Percentiles rank a stretch among this genome's conserved stretches.
Conservation (phyloP, 2,888 invertebrate species). For the Neoitamus cyanurus region DNA sequence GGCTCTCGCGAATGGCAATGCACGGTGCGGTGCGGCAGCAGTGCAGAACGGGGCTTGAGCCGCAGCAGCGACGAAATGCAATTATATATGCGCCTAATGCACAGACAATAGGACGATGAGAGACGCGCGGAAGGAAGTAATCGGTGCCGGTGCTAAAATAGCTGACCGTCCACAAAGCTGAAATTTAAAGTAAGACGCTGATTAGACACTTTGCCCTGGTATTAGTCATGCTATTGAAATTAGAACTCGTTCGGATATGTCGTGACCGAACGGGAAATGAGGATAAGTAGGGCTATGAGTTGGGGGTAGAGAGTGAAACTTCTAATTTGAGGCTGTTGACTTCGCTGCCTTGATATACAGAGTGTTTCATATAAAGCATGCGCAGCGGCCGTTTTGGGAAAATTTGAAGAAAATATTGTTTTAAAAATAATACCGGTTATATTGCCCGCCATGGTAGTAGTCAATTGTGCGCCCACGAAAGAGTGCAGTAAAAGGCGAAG, state of each 20-base stretch:
- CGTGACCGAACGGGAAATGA: not conserved
- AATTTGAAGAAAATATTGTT: no score
- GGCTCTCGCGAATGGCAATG: not conserved
- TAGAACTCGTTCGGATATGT: not conserved
- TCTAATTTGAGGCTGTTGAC: not conserved
- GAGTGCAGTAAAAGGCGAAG: no score
- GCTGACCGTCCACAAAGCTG: not conserved
- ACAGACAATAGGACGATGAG: not conserved
- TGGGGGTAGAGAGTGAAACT: not conserved
- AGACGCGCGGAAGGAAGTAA: not conserved
- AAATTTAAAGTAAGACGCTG: slow-evolving; percentile 10
- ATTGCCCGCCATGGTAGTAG: no score
- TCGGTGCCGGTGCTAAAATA: not conserved
- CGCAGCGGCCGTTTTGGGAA: no score
- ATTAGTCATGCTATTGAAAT: slow-evolving; percentile 16
- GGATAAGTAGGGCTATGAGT: not conserved
- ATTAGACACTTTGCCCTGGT: slow-evolving; percentile 16
- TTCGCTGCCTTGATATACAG: not conserved
- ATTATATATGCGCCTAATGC: not conserved
- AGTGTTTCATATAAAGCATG: not conserved
- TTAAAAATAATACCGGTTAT: no score
- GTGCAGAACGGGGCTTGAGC: not conserved
- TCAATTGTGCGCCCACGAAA: no score
- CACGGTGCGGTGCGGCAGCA: not conserved
- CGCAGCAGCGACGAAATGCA: not conserved